phyloP scores from a whole-genome alignment of 1,140 invertebrate genomes.

The Drusus annulatus region DNA sequence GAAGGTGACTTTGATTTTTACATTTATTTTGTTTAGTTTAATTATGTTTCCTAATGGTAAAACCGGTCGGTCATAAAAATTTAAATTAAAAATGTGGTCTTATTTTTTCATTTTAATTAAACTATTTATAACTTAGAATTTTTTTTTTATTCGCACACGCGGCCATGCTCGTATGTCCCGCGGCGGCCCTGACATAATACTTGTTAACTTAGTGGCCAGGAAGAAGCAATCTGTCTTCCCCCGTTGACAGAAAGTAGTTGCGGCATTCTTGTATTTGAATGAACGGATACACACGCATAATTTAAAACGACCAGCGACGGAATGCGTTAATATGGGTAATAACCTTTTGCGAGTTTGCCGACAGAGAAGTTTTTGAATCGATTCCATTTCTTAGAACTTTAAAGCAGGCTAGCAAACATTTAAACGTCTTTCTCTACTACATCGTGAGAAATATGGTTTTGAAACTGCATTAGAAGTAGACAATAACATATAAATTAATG shows the following conservation, averaged over 20 bases:
- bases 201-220: background rate
- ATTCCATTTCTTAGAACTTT: background rate
- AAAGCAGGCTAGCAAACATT: background rate
- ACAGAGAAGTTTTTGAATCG: background rate
- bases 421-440: background rate
- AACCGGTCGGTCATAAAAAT: no score
- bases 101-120: no score
- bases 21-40: no score
- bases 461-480: no score
- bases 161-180: no score
- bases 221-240: background rate
- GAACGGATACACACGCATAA: background rate
- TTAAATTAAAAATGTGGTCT: no score
- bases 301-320: background rate
- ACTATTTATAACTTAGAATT: no score
- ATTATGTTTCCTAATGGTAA: no score
- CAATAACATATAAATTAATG: background rate
- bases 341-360: background rate
- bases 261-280: slow-evolving; percentile 16
- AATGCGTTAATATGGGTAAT: background rate
- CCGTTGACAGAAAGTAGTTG: slow-evolving; percentile 14
- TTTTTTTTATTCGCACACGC: no score
- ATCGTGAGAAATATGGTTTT: background rate
- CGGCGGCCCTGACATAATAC: no score
- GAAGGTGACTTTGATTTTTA: no score